Conservation (phyloP, 2,113 vertebrate species). For the Rhadina sibilatrix region DNA sequence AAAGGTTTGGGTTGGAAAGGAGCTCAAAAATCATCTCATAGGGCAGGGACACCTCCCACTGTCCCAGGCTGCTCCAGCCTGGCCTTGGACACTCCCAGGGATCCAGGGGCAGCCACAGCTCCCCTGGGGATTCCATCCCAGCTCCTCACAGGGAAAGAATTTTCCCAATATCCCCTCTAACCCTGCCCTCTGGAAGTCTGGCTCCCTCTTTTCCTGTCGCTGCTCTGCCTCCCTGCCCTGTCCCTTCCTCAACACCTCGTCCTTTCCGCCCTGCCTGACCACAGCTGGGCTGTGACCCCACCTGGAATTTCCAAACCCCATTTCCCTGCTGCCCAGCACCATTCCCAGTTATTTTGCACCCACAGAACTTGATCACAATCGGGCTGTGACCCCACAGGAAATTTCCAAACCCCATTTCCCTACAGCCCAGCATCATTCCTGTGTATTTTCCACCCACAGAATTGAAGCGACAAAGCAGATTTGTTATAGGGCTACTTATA, state of each 20-base stretch:
- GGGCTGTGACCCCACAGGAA: too few species aligned
- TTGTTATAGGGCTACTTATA: too few species aligned
- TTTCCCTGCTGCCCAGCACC: too few species aligned
- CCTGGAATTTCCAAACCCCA: not conserved
- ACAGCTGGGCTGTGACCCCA: not conserved
- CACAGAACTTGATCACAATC: too few species aligned
- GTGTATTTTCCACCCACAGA: too few species aligned
- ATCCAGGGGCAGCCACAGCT: not conserved
- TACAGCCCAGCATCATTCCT: fast-evolving
- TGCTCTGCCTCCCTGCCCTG: not conserved
- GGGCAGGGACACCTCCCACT: not conserved
- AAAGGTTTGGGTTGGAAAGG: not conserved
- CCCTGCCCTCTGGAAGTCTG: not conserved
- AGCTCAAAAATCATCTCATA: not conserved
- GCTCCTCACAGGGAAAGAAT: too few species aligned
- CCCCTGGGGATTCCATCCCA: not conserved
- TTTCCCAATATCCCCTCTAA: not conserved
- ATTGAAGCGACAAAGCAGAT: too few species aligned
- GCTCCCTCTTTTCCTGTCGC: too few species aligned
- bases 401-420: not conserved
- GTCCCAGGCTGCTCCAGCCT: fast-evolving
- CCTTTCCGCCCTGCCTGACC: not conserved
- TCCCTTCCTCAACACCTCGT: not conserved
- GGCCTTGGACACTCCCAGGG: not conserved
- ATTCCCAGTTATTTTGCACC: too few species aligned